phyloP scores from a whole-genome alignment of 2,888 invertebrate genomes.

The Chymomyza caudatula region DNA sequence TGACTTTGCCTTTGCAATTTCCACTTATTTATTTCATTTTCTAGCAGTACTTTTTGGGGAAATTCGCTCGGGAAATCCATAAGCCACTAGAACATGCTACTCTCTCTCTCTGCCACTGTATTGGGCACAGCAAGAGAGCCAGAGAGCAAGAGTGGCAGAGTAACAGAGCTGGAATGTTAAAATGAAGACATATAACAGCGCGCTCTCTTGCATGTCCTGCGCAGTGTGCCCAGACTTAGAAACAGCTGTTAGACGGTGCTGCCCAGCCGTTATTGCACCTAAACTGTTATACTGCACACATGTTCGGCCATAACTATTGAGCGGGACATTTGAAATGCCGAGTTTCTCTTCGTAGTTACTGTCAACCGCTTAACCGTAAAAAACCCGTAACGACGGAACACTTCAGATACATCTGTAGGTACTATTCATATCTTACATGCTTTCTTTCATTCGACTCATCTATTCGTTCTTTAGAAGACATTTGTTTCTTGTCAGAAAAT shows the following conservation, averaged over 20 bases:
- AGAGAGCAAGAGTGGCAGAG: too few relatives aligned
- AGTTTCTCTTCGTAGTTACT: too few relatives aligned
- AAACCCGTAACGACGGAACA: too few relatives aligned
- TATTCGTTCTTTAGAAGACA: too few relatives aligned
- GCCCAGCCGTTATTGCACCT: conserved; percentile 19
- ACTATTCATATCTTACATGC: too few relatives aligned
- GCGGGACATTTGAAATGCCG: background rate
- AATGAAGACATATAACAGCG: background rate
- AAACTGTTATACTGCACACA: conserved; percentile 46
- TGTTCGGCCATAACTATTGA: background rate
- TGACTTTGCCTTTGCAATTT: background rate
- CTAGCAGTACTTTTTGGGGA: background rate
- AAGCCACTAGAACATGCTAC: background rate
- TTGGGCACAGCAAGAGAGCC: too few relatives aligned
- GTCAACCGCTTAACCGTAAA: too few relatives aligned
- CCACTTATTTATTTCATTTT: background rate
- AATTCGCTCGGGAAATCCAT: background rate
- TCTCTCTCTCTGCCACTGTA: conserved; percentile 2
- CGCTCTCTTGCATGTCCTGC: conserved; percentile 40
- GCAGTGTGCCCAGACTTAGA: conserved; percentile 1
- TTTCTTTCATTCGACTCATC: too few relatives aligned
- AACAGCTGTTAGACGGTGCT: conserved; percentile 55
- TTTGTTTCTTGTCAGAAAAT: too few relatives aligned
- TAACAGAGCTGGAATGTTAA: too few relatives aligned
- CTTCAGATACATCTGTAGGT: too few relatives aligned